Percentiles rank a stretch among this genome's conserved stretches.
Evolutionary conservation across 2,113 vertebrate species (phyloP).

Genomic region (Cepphus grylle): DNA sequence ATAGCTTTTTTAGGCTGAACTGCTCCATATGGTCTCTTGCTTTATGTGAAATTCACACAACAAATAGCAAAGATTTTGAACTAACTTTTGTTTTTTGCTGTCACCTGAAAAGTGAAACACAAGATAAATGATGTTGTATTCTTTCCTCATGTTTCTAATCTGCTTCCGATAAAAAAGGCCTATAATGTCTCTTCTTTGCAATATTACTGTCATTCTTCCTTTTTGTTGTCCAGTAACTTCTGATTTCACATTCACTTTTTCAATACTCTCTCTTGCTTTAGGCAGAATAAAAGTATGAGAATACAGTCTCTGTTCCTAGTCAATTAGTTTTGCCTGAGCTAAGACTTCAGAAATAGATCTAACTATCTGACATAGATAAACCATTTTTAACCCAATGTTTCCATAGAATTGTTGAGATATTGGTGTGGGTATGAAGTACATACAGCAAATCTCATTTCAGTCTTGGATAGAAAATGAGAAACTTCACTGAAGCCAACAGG

Average conservation of each 20-base stretch:
- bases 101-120: background rate
- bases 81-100: conserved; percentile 10
- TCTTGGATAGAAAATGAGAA: conserved; percentile 2
- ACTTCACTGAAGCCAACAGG: background rate
- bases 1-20: background rate
- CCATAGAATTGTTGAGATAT: background rate
- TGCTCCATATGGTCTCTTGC: background rate
- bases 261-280: conserved; percentile 9
- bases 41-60: background rate
- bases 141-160: conserved; percentile 7
- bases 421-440: background rate
- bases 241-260: conserved; percentile 29
- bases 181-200: background rate
- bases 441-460: conserved; percentile 4
- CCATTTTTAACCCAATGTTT: background rate
- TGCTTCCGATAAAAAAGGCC: background rate
- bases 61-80: conserved; percentile 4
- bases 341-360: background rate
- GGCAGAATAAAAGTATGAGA: conserved; percentile 19
- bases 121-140: conserved; percentile 39
- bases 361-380: background rate
- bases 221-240: conserved; percentile 8
- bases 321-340: conserved; percentile 5
- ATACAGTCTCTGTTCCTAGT: background rate
- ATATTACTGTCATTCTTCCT: conserved; percentile 19